Evolutionary conservation across 2,888 invertebrate genomes (phyloP).

Genomic region (Metellina segmentata): DNA sequence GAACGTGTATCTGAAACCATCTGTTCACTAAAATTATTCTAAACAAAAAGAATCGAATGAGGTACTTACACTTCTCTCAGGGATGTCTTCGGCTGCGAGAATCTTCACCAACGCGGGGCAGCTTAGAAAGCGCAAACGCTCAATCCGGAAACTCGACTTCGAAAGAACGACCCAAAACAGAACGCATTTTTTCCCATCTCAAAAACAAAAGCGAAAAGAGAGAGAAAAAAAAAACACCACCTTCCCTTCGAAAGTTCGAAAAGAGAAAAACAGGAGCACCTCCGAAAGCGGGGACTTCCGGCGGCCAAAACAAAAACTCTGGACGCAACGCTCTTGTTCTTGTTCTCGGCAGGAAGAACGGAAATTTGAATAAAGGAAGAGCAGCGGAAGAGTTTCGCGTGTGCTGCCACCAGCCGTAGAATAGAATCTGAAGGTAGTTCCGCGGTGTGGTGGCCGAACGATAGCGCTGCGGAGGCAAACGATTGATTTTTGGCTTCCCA

Average conservation of each 20-base stretch:
- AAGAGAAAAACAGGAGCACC: neutral
- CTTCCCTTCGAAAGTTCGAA: neutral
- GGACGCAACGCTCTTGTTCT: neutral
- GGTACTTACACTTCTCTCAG: neutral
- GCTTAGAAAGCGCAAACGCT: neutral
- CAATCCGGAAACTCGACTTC: neutral
- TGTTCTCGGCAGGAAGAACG: constrained; percentile 20
- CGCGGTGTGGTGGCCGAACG: constrained; percentile 18
- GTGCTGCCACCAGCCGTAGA: constrained; percentile 43
- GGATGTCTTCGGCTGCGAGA: neutral
- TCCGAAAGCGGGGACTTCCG: neutral
- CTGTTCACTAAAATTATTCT: neutral
- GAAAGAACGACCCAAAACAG: neutral
- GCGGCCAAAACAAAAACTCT: neutral
- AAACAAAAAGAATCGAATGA: neutral
- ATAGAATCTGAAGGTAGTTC: constrained; percentile 41
- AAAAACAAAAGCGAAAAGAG: neutral
- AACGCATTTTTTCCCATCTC: neutral
- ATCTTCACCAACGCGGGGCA: neutral
- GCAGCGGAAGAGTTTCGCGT: constrained; percentile 7
- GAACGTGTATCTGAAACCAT: neutral
- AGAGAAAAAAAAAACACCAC: neutral
- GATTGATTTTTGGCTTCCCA: constrained; percentile 59
- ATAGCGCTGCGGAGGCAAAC: constrained; percentile 64
- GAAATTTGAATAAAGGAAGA: constrained; percentile 26